Evolutionary conservation across 2,888 invertebrate species (phyloP).

Genomic region (Clitarchus hookeri): DNA sequence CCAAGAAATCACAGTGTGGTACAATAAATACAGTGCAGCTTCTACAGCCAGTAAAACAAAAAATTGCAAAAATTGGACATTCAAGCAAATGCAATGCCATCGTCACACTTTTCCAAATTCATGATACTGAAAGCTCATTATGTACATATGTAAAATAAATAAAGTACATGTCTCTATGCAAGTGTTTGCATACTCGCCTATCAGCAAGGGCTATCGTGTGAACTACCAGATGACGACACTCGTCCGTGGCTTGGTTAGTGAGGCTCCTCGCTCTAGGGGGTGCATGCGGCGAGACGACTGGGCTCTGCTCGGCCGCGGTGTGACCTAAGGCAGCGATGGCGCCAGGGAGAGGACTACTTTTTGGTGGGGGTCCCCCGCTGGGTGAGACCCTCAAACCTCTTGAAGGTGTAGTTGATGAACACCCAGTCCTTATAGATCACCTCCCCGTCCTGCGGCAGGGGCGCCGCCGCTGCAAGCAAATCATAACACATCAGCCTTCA

Average conservation of each 20-base stretch:
- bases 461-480: slow-evolving; percentile 73
- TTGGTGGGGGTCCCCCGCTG: slow-evolving; percentile 84
- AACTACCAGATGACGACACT: neutral
- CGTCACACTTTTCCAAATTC: slow-evolving; percentile 15
- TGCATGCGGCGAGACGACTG: no score
- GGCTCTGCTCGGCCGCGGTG: no score
- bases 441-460: slow-evolving; percentile 87
- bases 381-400: slow-evolving; percentile 96
- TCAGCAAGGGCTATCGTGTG: no score
- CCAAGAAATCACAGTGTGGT: neutral
- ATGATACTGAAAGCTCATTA: neutral
- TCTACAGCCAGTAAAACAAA: neutral
- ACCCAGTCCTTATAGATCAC: slow-evolving; percentile 98
- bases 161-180: neutral
- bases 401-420: slow-evolving; percentile 99
- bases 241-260: neutral
- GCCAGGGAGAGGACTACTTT: slow-evolving; percentile 60
- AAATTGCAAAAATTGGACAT: neutral
- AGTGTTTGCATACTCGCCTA: no score
- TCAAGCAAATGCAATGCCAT: slow-evolving; percentile 7
- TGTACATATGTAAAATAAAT: neutral
- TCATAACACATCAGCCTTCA: no score
- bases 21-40: neutral
- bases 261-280: neutral
- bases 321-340: no score